Evolutionary conservation across 2,888 invertebrate genomes (phyloP), one percentile per base, ranked within the genome.

Genomic region (Idaea straminata): DNA sequence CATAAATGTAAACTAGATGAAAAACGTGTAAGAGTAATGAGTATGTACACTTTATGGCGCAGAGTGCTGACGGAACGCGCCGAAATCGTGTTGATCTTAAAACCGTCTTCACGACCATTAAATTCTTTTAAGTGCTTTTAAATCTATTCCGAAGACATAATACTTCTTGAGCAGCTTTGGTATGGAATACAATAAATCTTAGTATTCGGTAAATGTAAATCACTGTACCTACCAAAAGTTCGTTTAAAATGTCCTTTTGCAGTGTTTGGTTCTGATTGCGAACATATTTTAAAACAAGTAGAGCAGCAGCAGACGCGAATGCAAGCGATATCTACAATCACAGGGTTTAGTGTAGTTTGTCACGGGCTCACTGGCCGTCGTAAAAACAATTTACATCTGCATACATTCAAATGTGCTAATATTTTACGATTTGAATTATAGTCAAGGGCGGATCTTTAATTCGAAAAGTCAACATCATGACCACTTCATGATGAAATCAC

Each of bases 1-100:
- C 59, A 34, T 34, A 25, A 58, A 59, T 25, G 59, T 59, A 16
- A 47, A 59, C 59, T 15, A 59, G 25, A 59, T 47, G 47, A 47
- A 13, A 47, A 47, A 47, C 47, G 47, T 10, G 47, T 47, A 47
- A 7, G 47, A 4, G 47, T 13, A 47, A 7, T 7, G 10, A 47
- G 47, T 47, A 47, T 47, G 47, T 47, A 47, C 47, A 47, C 13
- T 36, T 47, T 13, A 13, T 13, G 47, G 47, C 47, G 47, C 47
- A 13, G 47, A 47, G 47, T 47, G 47, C 47, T 47, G 47, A 47
- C 47, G 10, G 47, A 47, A 47, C 47, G 5, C 10, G 47, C 47
- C 47, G 47, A 47, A 47, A 47, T 47, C 47, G 47, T 47, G 47
- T 47, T 47, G 47, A 47, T 47, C 47, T 47, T 47, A 47, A 4